Base-by-base conservation (phyloP, 2,888 invertebrate species). In the Diachrysia chrysitis region DNA sequence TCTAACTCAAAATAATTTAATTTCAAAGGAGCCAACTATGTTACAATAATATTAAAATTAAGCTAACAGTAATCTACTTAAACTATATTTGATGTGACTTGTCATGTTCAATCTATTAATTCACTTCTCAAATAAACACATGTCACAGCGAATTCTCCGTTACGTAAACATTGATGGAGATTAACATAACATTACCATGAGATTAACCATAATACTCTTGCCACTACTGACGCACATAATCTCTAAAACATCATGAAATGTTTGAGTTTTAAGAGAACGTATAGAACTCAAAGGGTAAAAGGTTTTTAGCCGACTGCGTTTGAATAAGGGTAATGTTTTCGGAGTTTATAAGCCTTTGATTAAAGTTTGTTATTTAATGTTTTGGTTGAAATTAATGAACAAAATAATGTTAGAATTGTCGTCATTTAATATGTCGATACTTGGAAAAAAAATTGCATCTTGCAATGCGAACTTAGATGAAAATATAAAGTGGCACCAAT, bases 21-120 rank as follows among this genome's bases (percentile, higher is more conserved):
- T 16, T 37, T 37, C 16, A 37, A 16, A n/a, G 5, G 4, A 0
- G 5, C n/a, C 42, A 42, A n/a, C 3, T 1, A 37, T n/a, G n/a
- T 42, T 5, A 42, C 16, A 42, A 42, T n/a, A 42, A 42, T n/a
- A n/a, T 42, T 4, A 42, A 37, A 14, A 37, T 16, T 42, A 1
- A 42, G 6, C n/a, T 6, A 42, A 42, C n/a, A 42, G n/a, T 42
- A n/a, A 42, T 5, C n/a, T 4, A n/a, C n/a, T n/a, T n/a, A n/a
- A 37, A 37, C 16, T 16, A 32, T 10, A 37, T 32, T 32, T 10
- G 32, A 32, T 10, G 29, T 29, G 37, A 14, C 37, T 4, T 16
- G 37, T 37, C 37, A 37, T 16, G 37, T 37, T 37, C 16, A 71
- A 55, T 25, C 57, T 51, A 71, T 71, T 63, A 75, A 71, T 55